Evolutionary conservation across 2,797 vertebrate species (phyloP), one percentile per base, ranked within the genome.

Genomic region (Oryzias sinensis): DNA sequence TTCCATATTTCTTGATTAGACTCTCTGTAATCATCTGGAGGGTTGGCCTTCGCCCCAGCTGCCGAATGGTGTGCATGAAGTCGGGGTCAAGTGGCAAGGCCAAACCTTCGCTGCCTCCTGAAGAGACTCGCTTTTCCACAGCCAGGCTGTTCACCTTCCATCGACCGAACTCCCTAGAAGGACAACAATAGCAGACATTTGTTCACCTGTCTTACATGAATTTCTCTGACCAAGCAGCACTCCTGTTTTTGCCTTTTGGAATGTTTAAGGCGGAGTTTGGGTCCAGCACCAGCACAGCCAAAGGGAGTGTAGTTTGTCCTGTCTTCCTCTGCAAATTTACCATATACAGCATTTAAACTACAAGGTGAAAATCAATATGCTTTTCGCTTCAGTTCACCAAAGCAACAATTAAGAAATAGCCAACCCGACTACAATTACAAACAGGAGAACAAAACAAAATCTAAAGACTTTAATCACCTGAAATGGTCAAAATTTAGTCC

Each of bases 71-170:
- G 54, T 93, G 94, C 88, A 94, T 94, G 87, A 99, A 98, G 72
- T 98, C 95, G 0, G 97, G 97, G 84, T 97, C 96, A 29, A 99
- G 94, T 46, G 95, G 96, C 79, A 94, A 86, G 27, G 93, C 91
- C 51, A 94, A 91, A 53, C 93, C 93, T 0, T 83, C 70, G 42
- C 82, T 79, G 77, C 84, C 79, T 17, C 93, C 90, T 7, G 55
- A 64, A 78, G 88, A 90, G 77, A 97, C 92, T 79, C 92, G 93
- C 83, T 93, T 95, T 80, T 97, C 95, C 49, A 94, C 91, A 11
- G 94, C 96, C 73, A 99, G 92, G 68, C 95, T 99, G 92, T 95
- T 99, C 88, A 99, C 96, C 90, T 97, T 99, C 97, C 97, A 99
- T 91, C 97, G 95, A 70, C 96, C 97, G 82, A 99, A 99, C 88